Evolutionary conservation across 2,797 vertebrate genomes (phyloP), one percentile per base, ranked within the genome.

Genomic region (Anabacerthia variegaticeps): DNA sequence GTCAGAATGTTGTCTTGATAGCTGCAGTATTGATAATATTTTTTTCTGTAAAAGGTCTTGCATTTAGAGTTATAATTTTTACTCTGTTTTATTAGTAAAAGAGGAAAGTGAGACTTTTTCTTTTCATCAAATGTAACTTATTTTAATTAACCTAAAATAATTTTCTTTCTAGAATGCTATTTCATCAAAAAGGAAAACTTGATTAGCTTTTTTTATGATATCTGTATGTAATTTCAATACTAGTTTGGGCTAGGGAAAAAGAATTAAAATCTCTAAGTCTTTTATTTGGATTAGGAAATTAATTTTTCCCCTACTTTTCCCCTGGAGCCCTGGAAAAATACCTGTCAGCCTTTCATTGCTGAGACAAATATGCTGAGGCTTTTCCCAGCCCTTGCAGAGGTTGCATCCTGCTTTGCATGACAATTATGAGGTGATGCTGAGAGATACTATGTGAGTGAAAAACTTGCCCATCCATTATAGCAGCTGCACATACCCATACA

Each of bases 251-350:
- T 86, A 28, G 32, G 20, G 46, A 28, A 15, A 49, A 77, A 77
- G 66, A 58, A 59, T 41, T 48, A 46, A 75, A 73, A 66, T 58
- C 37, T 79, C 16, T 10, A 66, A 59, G 49, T 73, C 52, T 88
- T 96, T 82, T 89, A 84, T 93, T 87, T 92, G 68, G 52, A 52
- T 91, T 87, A 92, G 81, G 37, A 95, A 92, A 93, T 92, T 59
- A 82, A 73, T 88, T 93, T 81, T 79, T 37, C 27, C 36, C 10
- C 5, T 68, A 17, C 36, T 76, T 79, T 92, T 20, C 24, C 56
- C 28, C 36, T 52, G 39, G 80, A 90, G 83, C 73, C 66, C 55
- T 88, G 52, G 41, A 78, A 93, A 77, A 92, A 89, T 76, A 76
- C 63, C 68, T 94, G 67, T 79, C 85, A 76, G 48, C 65, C 44